These are phyloP conservation scores for Sinocyclocheilus maitianheensis DNA, from an alignment of 2,113 vertebrate species.

Conservation along the genomic window DNA sequence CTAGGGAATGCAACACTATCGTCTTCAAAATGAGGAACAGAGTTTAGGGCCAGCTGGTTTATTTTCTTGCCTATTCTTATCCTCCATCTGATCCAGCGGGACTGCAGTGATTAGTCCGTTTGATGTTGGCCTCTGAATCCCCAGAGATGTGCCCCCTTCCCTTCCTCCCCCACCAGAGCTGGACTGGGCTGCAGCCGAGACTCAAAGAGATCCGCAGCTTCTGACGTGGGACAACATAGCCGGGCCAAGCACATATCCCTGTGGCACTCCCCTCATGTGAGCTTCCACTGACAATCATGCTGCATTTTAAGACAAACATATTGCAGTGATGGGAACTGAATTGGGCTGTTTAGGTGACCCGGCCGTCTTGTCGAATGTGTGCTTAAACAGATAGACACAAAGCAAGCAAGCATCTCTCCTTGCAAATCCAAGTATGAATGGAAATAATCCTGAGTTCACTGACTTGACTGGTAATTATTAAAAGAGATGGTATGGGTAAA, in stretches of 20 bases:
- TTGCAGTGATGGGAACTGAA: constrained; percentile 15
- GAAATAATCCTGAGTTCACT: constrained; percentile 5
- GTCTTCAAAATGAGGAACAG: constrained; percentile 12
- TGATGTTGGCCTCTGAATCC: constrained; percentile 50
- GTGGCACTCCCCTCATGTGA: constrained; percentile 24
- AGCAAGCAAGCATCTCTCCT: not conserved
- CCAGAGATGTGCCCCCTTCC: constrained; percentile 36
- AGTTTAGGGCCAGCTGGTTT: constrained; percentile 29
- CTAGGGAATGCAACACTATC: constrained; percentile 43
- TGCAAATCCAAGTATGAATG: not conserved
- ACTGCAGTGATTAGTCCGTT: constrained; percentile 49
- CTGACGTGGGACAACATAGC: constrained; percentile 32
- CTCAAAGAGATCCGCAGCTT: constrained; percentile 42
- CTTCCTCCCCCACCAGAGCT: constrained; percentile 21
- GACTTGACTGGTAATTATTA: not conserved
- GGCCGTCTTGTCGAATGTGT: not conserved
- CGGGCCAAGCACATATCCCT: constrained; percentile 31
- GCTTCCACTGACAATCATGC: not conserved
- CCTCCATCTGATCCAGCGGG: constrained; percentile 31
- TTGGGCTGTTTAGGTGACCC: not conserved
- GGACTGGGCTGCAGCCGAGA: constrained; percentile 27
- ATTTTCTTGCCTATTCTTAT: constrained; percentile 43
- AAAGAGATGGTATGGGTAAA: constrained; percentile 25
- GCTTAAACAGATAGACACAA: constrained; percentile 38
- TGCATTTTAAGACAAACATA: constrained; percentile 28